Evolutionary conservation across 2,113 vertebrate genomes (phyloP), one percentile per base, ranked within the genome.

Genomic region (Coryphaenoides rupestris): DNA sequence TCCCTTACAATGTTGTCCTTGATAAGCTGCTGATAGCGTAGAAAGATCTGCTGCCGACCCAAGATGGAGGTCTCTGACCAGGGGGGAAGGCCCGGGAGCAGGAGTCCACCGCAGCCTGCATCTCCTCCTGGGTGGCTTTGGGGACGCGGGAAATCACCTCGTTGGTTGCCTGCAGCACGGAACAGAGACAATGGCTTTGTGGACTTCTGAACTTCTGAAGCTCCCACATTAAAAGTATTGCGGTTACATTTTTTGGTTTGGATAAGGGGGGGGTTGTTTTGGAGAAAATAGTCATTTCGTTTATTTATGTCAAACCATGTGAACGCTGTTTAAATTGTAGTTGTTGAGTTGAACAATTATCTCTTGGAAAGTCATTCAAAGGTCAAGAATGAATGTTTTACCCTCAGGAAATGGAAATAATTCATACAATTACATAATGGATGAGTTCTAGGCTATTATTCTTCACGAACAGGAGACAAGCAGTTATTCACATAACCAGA

Each of bases 21-120:
- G 90, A 99, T 98, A 65, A 99, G 93, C 65, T 94, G 95, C 73
- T 98, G 97, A 78, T 98, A 98, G 65, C 93, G 93, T 26, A 99
- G 89, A 57, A 99, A 95, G 76, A 99, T 73, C 84, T 99, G 96
- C 84, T 99, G 96, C 19, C 96, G 92, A 60, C 91, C 86, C 79
- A 99, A 81, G 78, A 98, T 79, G 15, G 97, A 99, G 0, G 93
- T 96, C 68, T 96, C 94, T 6, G 96, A 94, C 96, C 97, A 98
- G 12, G 86, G 73, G 1, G 84, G 71, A 92, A 98, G 21, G 94
- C 85, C 67, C 84, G 93, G 62, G 94, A 92, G 86, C 96, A 97
- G 1, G 95, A 94, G 75, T 92, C 86, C 59, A 92, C 88, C 0
- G 96, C 97, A 40, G 94, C 92, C 63, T 92, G 75, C 96, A 98